phyloP scores from a whole-genome alignment of 1,140 invertebrate genomes.

The Drosophila orosa region DNA sequence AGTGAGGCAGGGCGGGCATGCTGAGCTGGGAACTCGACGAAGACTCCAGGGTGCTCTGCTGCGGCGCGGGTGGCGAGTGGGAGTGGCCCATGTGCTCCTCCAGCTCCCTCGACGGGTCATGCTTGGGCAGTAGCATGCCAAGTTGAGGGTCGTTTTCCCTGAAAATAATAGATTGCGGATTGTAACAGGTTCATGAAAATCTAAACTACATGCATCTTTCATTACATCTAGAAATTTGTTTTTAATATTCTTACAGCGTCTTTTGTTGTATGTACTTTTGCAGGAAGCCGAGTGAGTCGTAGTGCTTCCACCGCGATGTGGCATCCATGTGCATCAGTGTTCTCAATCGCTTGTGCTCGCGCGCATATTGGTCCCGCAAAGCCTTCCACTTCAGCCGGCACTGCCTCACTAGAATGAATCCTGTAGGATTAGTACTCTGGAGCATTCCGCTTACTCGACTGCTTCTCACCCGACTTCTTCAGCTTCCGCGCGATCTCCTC shows the following conservation, averaged over 20 bases:
- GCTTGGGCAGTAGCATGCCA: conserved; percentile 64
- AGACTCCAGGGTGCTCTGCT: conserved; percentile 43
- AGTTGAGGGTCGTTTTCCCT: conserved; percentile 66
- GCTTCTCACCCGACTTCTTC: conserved; percentile 68
- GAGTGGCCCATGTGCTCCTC: conserved; percentile 65
- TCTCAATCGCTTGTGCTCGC: conserved; percentile 77
- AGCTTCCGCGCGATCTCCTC: conserved; percentile 79
- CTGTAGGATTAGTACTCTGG: background rate
- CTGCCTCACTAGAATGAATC: conserved; percentile 60
- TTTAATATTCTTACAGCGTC: conserved; percentile 54
- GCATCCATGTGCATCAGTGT: conserved; percentile 61
- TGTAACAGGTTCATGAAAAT: background rate
- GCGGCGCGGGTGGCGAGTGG: conserved; percentile 55
- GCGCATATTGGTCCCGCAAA: conserved; percentile 80
- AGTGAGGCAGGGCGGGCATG: conserved; percentile 56
- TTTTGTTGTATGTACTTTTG: conserved; percentile 80
- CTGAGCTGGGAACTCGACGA: conserved; percentile 54
- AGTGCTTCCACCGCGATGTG: conserved; percentile 80
- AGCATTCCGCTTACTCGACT: background rate
- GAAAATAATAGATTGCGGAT: background rate
- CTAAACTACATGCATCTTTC: no score
- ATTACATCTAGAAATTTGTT: no score
- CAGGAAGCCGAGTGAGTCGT: conserved; percentile 75
- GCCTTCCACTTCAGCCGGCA: conserved; percentile 82
- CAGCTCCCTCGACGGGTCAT: conserved; percentile 53